These are phyloP conservation scores for Spodoptera exigua DNA, from an alignment of 2,888 invertebrate species.

Conservation along the genomic window DNA sequence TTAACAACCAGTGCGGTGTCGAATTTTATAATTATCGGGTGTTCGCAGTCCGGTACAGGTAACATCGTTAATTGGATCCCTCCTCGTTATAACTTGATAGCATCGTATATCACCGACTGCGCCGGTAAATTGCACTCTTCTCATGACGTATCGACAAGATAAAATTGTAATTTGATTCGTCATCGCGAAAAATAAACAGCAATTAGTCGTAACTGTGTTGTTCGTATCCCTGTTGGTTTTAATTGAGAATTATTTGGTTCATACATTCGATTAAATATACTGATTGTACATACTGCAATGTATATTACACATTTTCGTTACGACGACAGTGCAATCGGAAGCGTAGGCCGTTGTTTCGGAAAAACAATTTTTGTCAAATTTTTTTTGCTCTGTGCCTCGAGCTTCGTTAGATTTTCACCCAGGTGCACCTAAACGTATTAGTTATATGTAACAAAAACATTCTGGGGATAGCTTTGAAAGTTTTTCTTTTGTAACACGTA, in stretches of 20 bases:
- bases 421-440: background rate
- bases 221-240: conserved; percentile 20
- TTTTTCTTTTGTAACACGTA: conserved; percentile 3
- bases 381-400: background rate
- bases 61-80: conserved; percentile 64
- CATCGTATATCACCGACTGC: conserved; percentile 59
- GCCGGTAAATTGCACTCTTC: conserved; percentile 57
- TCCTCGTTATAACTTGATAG: conserved; percentile 59
- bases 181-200: conserved; percentile 30
- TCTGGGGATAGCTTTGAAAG: background rate
- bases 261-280: conserved; percentile 24
- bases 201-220: conserved; percentile 31
- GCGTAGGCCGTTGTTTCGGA: background rate
- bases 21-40: conserved; percentile 57
- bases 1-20: conserved; percentile 50
- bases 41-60: conserved; percentile 50
- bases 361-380: background rate
- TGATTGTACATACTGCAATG: conserved; percentile 11
- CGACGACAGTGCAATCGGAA: conserved; percentile 2
- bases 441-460: background rate
- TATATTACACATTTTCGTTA: conserved; percentile 12
- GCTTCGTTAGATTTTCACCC: conserved; percentile 18
- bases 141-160: conserved; percentile 40
- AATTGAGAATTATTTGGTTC: conserved; percentile 37
- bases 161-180: conserved; percentile 30